Conservation (phyloP, 2,113 vertebrate genomes). For the mouse (Mus musculus) region GRCm39 chr8:65512001-65512500, state of each 20-base stretch:
- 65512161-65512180: neutral
- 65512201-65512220: neutral
- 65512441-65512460: slow-evolving; percentile 37
- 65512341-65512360: neutral
- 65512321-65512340: neutral
- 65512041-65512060: no score
- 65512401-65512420: neutral
- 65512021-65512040: no score
- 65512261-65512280: neutral
- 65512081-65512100: no score
- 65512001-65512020: no score
- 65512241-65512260: neutral
- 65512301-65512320: neutral
- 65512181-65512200: neutral
- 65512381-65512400: neutral
- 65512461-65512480: neutral
- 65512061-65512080: no score
- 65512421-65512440: slow-evolving; percentile 2
- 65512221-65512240: neutral
- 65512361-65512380: neutral
- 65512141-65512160: no score
- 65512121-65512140: no score
- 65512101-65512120: no score
- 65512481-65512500: slow-evolving; percentile 9
- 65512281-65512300: neutral